A percentile compares a stretch with the other conserved stretches of the same genome.
Conservation (phyloP, 2,888 invertebrate species). For the Cinara cedri region DNA sequence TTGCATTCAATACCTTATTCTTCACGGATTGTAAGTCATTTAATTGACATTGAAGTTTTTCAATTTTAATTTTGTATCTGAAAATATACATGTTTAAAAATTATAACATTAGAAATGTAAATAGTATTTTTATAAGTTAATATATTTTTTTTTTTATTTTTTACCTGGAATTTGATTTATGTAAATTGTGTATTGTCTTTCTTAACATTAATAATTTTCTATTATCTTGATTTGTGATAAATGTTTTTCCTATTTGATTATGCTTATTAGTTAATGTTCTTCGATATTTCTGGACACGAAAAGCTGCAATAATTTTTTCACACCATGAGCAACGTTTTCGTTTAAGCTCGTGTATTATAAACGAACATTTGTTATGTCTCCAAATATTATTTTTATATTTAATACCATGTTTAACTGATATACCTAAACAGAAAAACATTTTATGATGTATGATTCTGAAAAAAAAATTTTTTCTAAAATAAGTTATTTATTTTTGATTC, state of each 20-base stretch:
- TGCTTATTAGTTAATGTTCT: neutral
- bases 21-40: neutral
- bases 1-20: too few species aligned
- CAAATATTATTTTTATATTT: slow-evolving; percentile 5
- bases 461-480: too few species aligned
- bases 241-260: neutral
- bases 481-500: too few species aligned
- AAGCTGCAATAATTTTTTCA: neutral
- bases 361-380: slow-evolving; percentile 8
- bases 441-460: too few species aligned
- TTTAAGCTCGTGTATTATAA: neutral
- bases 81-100: neutral
- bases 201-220: neutral
- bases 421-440: too few species aligned
- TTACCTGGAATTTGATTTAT: neutral
- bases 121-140: too few species aligned
- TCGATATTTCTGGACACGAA: neutral
- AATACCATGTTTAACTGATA: neutral
- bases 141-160: too few species aligned
- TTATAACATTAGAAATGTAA: neutral
- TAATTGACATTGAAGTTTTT: neutral
- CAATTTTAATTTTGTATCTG: neutral
- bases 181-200: neutral
- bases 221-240: neutral
- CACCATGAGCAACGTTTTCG: neutral